Base-by-base conservation (phyloP, 64 coral and sea anemone genomes). In the Exaiptasia diaphana region DNA sequence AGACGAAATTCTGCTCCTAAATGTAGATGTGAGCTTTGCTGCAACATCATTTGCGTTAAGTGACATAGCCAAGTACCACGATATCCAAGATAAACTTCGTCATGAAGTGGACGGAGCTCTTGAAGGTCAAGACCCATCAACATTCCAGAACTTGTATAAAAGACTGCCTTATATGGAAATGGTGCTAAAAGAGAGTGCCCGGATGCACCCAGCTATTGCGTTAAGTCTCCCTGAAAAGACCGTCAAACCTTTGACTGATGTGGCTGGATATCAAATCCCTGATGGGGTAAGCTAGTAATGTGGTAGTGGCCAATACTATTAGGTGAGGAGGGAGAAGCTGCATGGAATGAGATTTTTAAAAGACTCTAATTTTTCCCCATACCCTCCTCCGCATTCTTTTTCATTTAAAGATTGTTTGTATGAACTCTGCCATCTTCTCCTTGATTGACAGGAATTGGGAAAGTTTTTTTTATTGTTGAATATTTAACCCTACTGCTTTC, bases 261-360 rank as follows among this genome's bases (percentile, higher is more conserved):
- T 96, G 67, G 93, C 55, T 5, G 93, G 87, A 50, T 96, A 76
- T 61, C 76, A 82, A 59, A 86, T 96, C 23, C 87, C 93, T 35
- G 46, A 96, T 77, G 93, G 93, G 93, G 93, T 90, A 32, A 90
- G 92, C n/a, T n/a, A n/a, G n/a, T n/a, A n/a, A n/a, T n/a, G n/a
- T n/a, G n/a, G n/a, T n/a, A n/a, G n/a, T n/a, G n/a, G n/a, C n/a
- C n/a, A n/a, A n/a, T n/a, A n/a, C n/a, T n/a, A n/a, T n/a, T n/a
- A n/a, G n/a, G n/a, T n/a, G n/a, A n/a, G n/a, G n/a, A n/a, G n/a
- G n/a, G n/a, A n/a, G n/a, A n/a, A n/a, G n/a, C n/a, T n/a, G n/a
- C n/a, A n/a, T n/a, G n/a, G n/a, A n/a, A n/a, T n/a, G n/a, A n/a
- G n/a, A n/a, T n/a, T n/a, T n/a, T n/a, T n/a, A n/a, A n/a, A n/a